phyloP scores from a whole-genome alignment of 2,888 invertebrate species.

The Microplitis manilae region DNA sequence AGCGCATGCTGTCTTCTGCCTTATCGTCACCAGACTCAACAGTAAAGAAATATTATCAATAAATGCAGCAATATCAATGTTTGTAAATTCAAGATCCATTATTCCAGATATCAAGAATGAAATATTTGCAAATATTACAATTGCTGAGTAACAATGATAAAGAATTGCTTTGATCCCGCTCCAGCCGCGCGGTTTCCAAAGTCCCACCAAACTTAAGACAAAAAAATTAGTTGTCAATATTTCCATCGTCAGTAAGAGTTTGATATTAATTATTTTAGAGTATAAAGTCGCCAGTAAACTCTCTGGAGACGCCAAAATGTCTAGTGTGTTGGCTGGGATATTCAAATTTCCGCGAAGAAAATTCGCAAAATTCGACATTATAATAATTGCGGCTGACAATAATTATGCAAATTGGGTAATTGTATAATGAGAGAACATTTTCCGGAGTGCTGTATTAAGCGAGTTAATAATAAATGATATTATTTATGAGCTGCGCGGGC shows the following conservation, averaged over 20 bases:
- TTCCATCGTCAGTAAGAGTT: background rate
- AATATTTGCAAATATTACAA: background rate
- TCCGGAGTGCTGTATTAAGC: background rate
- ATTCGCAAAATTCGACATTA: background rate
- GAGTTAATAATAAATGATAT: background rate
- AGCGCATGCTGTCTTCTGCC: background rate
- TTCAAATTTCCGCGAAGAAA: background rate
- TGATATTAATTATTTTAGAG: background rate
- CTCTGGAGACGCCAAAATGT: background rate
- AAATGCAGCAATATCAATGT: background rate
- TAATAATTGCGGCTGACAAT: background rate
- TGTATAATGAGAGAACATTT: background rate
- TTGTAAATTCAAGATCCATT: background rate
- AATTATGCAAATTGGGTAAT: background rate
- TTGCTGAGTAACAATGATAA: background rate
- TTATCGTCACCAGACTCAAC: background rate
- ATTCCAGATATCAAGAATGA: background rate
- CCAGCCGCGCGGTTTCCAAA: conserved; percentile 2
- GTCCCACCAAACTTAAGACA: background rate
- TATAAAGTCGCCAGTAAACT: too few species aligned
- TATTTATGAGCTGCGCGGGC: background rate
- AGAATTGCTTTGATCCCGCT: background rate
- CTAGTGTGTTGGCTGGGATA: background rate
- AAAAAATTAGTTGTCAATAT: background rate
- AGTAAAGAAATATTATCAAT: background rate